These are phyloP conservation scores for Cheilosia vernalis DNA, from an alignment of 2,888 invertebrate genomes.

Conservation along the genomic window DNA sequence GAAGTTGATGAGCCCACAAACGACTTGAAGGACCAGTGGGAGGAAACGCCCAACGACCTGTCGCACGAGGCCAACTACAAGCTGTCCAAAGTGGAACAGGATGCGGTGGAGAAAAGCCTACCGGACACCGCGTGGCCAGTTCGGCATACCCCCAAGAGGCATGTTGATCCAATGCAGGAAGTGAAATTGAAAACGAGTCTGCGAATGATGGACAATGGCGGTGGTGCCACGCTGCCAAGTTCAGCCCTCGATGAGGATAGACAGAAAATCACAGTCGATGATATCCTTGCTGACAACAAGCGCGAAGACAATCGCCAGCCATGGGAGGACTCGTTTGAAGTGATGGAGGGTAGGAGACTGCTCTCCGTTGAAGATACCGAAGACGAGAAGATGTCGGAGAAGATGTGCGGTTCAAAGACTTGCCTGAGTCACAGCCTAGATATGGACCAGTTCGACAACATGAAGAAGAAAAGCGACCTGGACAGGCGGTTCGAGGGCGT, in stretches of 20 bases:
- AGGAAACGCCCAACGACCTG: conserved; percentile 79
- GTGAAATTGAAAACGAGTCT: conserved; percentile 81
- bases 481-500: conserved; percentile 47
- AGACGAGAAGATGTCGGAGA: conserved; percentile 16
- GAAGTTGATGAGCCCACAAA: conserved; percentile 70
- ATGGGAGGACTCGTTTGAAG: conserved; percentile 32
- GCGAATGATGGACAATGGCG: conserved; percentile 79
- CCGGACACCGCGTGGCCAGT: conserved; percentile 45
- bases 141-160: conserved; percentile 70
- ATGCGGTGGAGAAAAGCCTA: conserved; percentile 77
- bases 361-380: conserved; percentile 33
- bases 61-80: conserved; percentile 83
- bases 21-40: conserved; percentile 76
- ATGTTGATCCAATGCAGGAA: conserved; percentile 79
- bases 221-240: conserved; percentile 81
- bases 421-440: conserved; percentile 35
- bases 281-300: conserved; percentile 56
- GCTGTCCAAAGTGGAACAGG: conserved; percentile 82
- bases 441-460: conserved; percentile 73
- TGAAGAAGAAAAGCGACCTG: conserved; percentile 51
- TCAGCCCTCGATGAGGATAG: conserved; percentile 76
- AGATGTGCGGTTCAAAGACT: conserved; percentile 12
- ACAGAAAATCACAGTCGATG: conserved; percentile 75
- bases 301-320: conserved; percentile 16
- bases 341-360: conserved; percentile 47